A percentile compares a stretch with the other conserved stretches of the same genome.
These are phyloP conservation scores for Sweltsa coloradensis DNA, from an alignment of 1,140 invertebrate genomes.

Conservation along the genomic window DNA sequence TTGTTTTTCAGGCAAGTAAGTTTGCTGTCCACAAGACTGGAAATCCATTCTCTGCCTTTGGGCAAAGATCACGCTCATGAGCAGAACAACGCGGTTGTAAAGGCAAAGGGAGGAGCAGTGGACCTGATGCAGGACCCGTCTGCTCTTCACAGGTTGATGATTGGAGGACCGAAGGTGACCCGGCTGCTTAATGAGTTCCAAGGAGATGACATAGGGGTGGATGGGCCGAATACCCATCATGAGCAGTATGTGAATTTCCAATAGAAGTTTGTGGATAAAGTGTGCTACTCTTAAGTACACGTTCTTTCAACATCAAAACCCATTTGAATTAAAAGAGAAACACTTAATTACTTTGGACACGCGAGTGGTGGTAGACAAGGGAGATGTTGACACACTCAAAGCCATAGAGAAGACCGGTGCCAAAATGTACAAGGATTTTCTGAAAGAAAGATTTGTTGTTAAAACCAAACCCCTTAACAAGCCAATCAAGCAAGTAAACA, in stretches of 20 bases:
- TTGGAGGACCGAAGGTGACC: too few relatives aligned
- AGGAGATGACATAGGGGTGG: neutral
- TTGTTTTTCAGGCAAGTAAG: too few relatives aligned
- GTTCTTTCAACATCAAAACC: slow-evolving; percentile 4
- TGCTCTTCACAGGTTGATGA: too few relatives aligned
- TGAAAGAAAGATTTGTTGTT: too few relatives aligned
- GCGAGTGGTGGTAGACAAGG: neutral
- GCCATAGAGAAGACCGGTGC: too few relatives aligned
- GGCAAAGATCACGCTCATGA: slow-evolving; percentile 18
- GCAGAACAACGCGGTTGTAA: slow-evolving; percentile 17
- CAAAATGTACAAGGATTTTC: too few relatives aligned
- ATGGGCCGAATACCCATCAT: slow-evolving; percentile 8
- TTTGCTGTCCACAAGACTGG: slow-evolving; percentile 12
- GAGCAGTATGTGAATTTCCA: slow-evolving; percentile 5
- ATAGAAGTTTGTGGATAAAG: slow-evolving; percentile 5
- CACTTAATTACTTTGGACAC: slow-evolving; percentile 3
- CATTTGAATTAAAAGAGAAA: neutral
- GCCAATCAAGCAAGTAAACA: too few relatives aligned
- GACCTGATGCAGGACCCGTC: slow-evolving; percentile 4
- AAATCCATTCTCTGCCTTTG: slow-evolving; percentile 13
- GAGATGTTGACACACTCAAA: too few relatives aligned
- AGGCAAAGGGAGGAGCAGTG: slow-evolving; percentile 13
- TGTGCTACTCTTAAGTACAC: slow-evolving; percentile 4
- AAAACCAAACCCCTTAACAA: too few relatives aligned
- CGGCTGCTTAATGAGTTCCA: slow-evolving; percentile 18